phyloP scores from a whole-genome alignment of 2,888 invertebrate genomes.

The Hirtodrosophila histrioides region DNA sequence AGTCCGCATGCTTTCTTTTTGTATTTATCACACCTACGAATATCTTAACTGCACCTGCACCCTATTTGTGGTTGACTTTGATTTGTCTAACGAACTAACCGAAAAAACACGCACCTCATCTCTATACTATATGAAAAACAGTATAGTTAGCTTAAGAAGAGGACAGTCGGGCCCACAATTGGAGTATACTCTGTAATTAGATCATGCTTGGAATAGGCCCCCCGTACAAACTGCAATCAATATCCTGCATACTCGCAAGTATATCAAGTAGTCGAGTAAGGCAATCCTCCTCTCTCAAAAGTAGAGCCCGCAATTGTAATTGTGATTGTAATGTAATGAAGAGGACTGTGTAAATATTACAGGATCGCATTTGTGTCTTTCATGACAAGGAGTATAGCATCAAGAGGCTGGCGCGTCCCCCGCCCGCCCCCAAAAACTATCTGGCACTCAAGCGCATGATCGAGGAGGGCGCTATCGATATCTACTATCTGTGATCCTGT shows the following conservation, averaged over 20 bases:
- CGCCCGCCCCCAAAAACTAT: slow-evolving; percentile 82
- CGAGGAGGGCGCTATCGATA: slow-evolving; percentile 78
- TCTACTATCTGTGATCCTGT: slow-evolving; percentile 78
- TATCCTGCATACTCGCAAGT: slow-evolving; percentile 1
- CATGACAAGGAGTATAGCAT: slow-evolving; percentile 80
- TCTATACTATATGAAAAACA: slow-evolving; percentile 4
- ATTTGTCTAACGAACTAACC: slow-evolving; percentile 21
- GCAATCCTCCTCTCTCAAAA: slow-evolving; percentile 6
- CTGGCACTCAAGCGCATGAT: slow-evolving; percentile 81
- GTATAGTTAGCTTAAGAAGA: slow-evolving; percentile 10
- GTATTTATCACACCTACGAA: slow-evolving; percentile 4
- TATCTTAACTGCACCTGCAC: slow-evolving; percentile 47
- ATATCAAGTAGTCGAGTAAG: slow-evolving; percentile 9
- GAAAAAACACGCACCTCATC: slow-evolving; percentile 22
- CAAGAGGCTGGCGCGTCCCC: slow-evolving; percentile 79
- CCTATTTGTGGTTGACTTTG: slow-evolving; percentile 15
- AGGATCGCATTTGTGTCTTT: slow-evolving; percentile 82
- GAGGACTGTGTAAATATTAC: slow-evolving; percentile 63
- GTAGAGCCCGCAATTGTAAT: slow-evolving; percentile 18
- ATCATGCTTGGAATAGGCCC: slow-evolving; percentile 39
- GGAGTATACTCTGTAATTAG: slow-evolving; percentile 10
- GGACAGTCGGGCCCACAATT: slow-evolving; percentile 8
- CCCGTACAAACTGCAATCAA: slow-evolving; percentile 11
- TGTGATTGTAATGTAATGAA: slow-evolving; percentile 11
- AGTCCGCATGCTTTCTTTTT: slow-evolving; percentile 46